Base-by-base conservation (phyloP, 2,888 invertebrate genomes). In the Meloe dianella region DNA sequence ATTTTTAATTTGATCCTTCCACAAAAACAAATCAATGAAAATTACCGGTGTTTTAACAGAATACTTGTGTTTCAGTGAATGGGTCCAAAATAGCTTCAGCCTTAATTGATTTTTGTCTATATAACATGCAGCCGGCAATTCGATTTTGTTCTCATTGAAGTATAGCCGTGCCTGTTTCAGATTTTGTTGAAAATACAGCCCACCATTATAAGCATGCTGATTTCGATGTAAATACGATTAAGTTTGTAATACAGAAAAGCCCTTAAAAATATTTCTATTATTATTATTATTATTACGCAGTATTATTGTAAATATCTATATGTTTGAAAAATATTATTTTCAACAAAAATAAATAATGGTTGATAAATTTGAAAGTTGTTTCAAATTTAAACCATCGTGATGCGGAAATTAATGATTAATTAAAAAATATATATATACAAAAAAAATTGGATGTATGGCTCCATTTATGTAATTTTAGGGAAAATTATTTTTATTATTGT, bases 401-500 rank as follows among this genome's bases (percentile, higher is more conserved):
- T 69, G 68, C 68, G 64, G 9, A 60, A 63, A 63, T 63, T 20
- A 47, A 47, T 47, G 10, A 9, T 9, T 47, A 47, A 47, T 9
- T 9, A 20, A 10, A 20, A 9, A 47, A 6, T 22, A 22, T 9
- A 22, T n/a, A 51, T 7, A 22, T 3, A 10, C n/a, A 51, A 51
- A 72, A 64, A 72, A 68, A 72, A 75, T 70, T 74, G 75, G 72
- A 70, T 73, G 72, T 73, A 72, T 66, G 72, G 74, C 75, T 77
- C 75, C 73, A 76, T 79, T 24, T 51, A 78, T 79, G 76, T 78
- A 76, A 73, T 75, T 51, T 51, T 79, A 80, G 79, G 74, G 77
- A 77, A 79, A 74, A 78, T 77, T 82, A 81, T 80, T 81, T 81
- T 81, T 81, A 77, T 77, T 80, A 81, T 80, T 76, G 24, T 51